phyloP scores from a whole-genome alignment of 92 coral and sea anemone genomes.

The Palythoa grandis region DNA sequence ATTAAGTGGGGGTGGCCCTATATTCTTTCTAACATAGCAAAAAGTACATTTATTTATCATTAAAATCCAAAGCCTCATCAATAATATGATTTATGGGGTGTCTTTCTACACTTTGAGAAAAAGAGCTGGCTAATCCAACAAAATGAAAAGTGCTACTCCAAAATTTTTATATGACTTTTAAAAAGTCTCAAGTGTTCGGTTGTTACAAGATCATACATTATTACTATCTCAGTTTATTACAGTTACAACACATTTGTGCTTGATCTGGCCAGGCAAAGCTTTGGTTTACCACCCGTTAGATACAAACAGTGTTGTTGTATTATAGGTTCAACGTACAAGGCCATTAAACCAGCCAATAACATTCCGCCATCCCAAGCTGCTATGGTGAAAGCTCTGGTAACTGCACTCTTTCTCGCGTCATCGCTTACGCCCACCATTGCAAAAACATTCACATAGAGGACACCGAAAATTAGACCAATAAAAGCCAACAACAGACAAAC shows the following conservation, averaged over 20 bases:
- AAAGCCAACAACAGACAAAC: background rate
- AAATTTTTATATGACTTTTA: too few species aligned
- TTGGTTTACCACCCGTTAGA: background rate
- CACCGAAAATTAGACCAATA: conserved; percentile 2
- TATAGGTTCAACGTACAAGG: background rate
- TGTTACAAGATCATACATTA: too few species aligned
- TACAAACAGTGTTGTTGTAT: background rate
- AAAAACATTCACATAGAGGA: background rate
- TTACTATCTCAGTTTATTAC: too few species aligned
- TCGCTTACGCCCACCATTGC: conserved; percentile 8
- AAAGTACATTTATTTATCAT: too few species aligned
- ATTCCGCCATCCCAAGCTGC: background rate
- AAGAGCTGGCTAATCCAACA: too few species aligned
- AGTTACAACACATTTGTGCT: background rate
- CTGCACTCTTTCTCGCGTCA: background rate
- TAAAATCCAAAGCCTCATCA: too few species aligned
- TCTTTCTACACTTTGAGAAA: too few species aligned
- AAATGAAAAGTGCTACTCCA: too few species aligned
- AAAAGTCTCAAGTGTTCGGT: too few species aligned
- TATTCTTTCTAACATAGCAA: too few species aligned
- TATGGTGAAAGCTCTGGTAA: background rate
- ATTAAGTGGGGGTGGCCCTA: too few species aligned
- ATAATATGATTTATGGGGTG: too few species aligned
- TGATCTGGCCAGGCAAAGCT: background rate
- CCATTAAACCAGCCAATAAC: background rate